Conservation (phyloP, 2,797 vertebrate genomes). For the Lagocephalus sceleratus region DNA sequence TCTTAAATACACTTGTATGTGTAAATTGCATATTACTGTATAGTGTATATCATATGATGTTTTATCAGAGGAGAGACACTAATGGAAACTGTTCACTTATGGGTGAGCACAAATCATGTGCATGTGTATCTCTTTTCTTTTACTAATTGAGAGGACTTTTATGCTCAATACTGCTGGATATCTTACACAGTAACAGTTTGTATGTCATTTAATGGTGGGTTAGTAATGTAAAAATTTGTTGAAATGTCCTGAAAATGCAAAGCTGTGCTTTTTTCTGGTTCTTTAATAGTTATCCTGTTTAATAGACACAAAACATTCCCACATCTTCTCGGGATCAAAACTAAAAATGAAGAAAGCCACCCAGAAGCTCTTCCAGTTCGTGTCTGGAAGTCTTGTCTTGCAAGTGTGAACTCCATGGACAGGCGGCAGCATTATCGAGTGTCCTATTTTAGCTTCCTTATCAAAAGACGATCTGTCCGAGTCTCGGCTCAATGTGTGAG, state of each 20-base stretch:
- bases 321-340: background rate
- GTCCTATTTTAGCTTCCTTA: slow-evolving; percentile 57
- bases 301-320: background rate
- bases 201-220: background rate
- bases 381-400: slow-evolving; percentile 30
- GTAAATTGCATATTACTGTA: background rate
- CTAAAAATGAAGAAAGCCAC: background rate
- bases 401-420: slow-evolving; percentile 48
- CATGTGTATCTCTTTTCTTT: background rate
- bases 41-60: background rate
- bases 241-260: background rate
- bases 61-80: background rate
- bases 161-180: too few species aligned
- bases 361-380: slow-evolving; percentile 28
- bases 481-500: slow-evolving; percentile 45
- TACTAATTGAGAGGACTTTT: background rate
- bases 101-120: background rate
- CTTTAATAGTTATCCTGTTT: background rate
- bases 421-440: slow-evolving; percentile 50
- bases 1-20: too few species aligned
- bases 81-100: background rate
- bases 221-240: background rate
- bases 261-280: background rate
- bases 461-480: slow-evolving; percentile 68
- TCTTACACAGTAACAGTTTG: background rate